Evolutionary conservation across 2,797 vertebrate species (phyloP).

Genomic region (Sebastes steindachneri): DNA sequence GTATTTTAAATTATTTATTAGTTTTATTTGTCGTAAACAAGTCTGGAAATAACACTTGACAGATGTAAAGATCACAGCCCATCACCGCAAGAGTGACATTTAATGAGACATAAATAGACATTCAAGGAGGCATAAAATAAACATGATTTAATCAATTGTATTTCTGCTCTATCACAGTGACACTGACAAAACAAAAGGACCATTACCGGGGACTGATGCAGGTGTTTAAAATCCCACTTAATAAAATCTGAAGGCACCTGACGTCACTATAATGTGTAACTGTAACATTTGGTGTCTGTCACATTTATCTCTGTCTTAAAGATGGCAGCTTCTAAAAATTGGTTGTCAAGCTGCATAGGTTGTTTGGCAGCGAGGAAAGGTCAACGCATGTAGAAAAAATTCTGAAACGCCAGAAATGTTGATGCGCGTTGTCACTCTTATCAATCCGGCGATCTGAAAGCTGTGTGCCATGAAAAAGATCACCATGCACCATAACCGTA

Average conservation of each 20-base stretch:
- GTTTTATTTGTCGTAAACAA: background rate
- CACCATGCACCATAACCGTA: background rate
- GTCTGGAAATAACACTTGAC: constrained; percentile 1
- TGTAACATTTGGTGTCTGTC: background rate
- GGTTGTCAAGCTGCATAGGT: background rate
- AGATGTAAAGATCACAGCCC: background rate
- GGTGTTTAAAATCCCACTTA: background rate
- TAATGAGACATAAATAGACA: constrained; percentile 15
- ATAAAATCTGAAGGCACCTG: background rate
- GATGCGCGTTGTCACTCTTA: background rate
- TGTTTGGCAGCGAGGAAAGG: constrained; percentile 32
- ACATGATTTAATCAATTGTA: background rate
- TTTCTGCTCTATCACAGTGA: background rate
- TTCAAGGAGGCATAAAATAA: background rate
- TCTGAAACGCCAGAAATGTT: constrained; percentile 8
- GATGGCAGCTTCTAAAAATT: background rate
- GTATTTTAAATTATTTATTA: background rate
- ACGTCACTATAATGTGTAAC: background rate
- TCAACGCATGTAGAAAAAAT: background rate
- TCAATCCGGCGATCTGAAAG: background rate
- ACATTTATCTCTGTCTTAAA: background rate
- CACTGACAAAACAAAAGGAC: background rate
- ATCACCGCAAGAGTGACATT: background rate
- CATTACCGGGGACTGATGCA: background rate
- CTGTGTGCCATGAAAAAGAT: background rate